Evolutionary conservation across 2,113 vertebrate species (phyloP).

Genomic region (Meleagris gallopavo): DNA sequence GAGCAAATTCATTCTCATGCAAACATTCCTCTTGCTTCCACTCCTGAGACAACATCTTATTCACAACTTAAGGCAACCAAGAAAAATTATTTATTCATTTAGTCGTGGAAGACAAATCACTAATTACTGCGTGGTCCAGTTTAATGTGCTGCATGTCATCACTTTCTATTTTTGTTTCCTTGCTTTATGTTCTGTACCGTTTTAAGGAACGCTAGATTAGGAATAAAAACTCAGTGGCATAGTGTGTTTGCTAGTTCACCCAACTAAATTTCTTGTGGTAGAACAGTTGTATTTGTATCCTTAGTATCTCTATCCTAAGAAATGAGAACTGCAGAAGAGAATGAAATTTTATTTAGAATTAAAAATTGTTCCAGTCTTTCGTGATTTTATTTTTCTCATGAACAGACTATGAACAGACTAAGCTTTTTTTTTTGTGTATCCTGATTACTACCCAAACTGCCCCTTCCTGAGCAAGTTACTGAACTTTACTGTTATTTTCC

Average conservation of each 20-base stretch:
- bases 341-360: background rate
- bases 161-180: background rate
- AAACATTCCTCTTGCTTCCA: background rate
- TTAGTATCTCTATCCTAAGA: background rate
- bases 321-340: background rate
- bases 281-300: background rate
- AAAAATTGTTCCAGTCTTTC: background rate
- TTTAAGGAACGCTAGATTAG: background rate
- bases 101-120: background rate
- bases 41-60: background rate
- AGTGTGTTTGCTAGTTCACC: background rate
- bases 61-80: background rate
- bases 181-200: background rate
- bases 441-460: background rate
- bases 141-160: background rate
- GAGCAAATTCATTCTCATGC: background rate
- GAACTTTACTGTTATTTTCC: background rate
- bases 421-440: background rate
- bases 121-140: background rate
- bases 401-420: background rate
- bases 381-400: background rate
- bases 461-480: background rate
- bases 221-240: background rate
- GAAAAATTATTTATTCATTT: background rate
- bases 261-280: background rate